Base-by-base conservation (phyloP, 2,888 invertebrate species). In the Drosophila affinis region DNA sequence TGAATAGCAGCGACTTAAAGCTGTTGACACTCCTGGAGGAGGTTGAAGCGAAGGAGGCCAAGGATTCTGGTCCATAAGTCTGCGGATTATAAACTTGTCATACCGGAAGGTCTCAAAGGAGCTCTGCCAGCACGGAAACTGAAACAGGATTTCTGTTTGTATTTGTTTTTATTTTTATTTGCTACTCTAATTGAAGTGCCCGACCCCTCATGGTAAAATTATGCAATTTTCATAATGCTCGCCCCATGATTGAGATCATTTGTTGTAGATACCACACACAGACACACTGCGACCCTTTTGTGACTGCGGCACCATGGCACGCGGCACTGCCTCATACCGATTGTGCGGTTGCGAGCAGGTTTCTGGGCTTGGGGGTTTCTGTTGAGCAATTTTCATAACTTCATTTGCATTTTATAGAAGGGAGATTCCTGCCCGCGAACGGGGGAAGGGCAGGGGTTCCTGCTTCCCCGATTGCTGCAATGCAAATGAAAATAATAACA, bases 191-290 rank as follows among this genome's bases (percentile, higher is more conserved):
- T 88, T 86, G 88, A 88, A 84, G 83, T 88, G 79, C 47, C 45
- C 76, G 81, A 84, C 77, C 6, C 85, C 87, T 77, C 69, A 51
- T 39, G 62, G 51, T 32, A 9, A 55, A 83, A 88, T 88, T 78
- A 88, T 86, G 87, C 80, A 87, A 86, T 86, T 86, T 87, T 81
- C 87, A 79, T 88, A 86, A 87, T 85, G 81, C 75, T 73, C 72
- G 67, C 69, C 69, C 72, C 78, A 58, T 80, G 82, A 84, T 86
- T 75, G 73, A 80, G 86, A 88, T 88, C 80, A 71, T 78, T 82
- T 60, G 68, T 48, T 60, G 47, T 21, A 85, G 83, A 87, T 83
- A 75, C 53, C 55, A 60, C 48, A 27, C 7, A 21, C 17, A 27
- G 4, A 17, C 17, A 54, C 5, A 29, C 17, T 14, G 39, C 39